Percentiles rank a stretch among this genome's conserved stretches.
phyloP scores from a whole-genome alignment of 2,113 vertebrate genomes.

The Neopipo cinnamomea region DNA sequence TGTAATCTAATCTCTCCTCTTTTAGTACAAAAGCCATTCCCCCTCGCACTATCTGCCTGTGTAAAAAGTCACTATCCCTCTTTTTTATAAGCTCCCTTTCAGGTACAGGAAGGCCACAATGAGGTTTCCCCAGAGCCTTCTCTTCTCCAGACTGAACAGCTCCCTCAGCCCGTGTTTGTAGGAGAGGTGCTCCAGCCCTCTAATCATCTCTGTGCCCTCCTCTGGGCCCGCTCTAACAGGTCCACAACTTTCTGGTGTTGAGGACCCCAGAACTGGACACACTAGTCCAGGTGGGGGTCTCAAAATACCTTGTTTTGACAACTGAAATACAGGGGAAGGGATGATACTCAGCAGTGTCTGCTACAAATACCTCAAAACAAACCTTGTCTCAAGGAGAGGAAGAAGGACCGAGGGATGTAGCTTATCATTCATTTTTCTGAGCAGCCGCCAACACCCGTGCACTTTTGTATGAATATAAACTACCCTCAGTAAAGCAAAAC shows the following conservation, averaged over 20 bases:
- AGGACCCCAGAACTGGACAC: neutral
- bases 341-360: neutral
- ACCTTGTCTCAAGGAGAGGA: accelerated
- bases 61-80: neutral
- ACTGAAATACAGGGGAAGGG: neutral
- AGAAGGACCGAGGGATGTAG: neutral
- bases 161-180: neutral
- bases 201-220: neutral
- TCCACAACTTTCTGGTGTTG: neutral
- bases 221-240: neutral
- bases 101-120: neutral
- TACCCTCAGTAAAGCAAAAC: neutral
- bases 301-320: neutral
- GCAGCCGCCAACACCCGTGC: neutral
- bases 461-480: neutral
- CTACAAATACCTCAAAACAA: neutral
- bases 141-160: neutral
- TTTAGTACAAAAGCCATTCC: neutral
- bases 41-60: neutral
- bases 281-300: neutral
- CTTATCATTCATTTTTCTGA: neutral
- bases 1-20: neutral
- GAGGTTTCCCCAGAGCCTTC: neutral
- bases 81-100: neutral
- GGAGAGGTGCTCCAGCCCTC: neutral